A percentile compares a stretch with the other conserved stretches of the same genome.
These are phyloP conservation scores for Sicus ferrugineus DNA, from an alignment of 2,888 invertebrate genomes.

Conservation along the genomic window DNA sequence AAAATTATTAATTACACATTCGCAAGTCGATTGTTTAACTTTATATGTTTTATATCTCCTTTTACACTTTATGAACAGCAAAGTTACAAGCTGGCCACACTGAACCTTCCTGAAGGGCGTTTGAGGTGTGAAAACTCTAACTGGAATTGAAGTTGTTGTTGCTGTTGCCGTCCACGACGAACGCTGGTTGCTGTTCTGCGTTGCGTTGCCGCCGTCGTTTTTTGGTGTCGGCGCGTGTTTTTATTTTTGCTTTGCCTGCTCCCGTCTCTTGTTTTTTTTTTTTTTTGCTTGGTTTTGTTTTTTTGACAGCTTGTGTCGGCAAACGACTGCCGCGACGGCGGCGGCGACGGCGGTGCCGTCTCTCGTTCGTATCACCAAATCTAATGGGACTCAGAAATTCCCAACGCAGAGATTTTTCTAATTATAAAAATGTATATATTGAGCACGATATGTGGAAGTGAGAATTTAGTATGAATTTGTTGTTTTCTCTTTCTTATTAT, in stretches of 20 bases:
- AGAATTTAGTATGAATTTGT: neutral
- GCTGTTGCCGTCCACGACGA: neutral
- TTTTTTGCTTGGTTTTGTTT: conserved; percentile 11
- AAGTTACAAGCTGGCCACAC: neutral
- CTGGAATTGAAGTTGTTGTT: conserved; percentile 32
- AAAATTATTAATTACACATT: no score
- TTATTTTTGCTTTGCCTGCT: no score
- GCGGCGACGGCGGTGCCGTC: conserved; percentile 6
- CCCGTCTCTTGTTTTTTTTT: conserved; percentile 9
- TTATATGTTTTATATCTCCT: neutral
- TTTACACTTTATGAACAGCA: neutral
- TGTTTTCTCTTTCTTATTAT: neutral
- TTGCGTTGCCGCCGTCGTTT: conserved; percentile 28
- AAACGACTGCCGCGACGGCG: neutral
- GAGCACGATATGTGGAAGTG: neutral
- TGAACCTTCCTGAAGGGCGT: conserved; percentile 17
- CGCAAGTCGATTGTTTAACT: neutral
- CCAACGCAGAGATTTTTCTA: conserved; percentile 46
- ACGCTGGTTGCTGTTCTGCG: conserved; percentile 13
- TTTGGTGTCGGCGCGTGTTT: conserved; percentile 42
- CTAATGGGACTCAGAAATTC: conserved; percentile 34
- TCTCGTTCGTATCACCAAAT: conserved; percentile 3
- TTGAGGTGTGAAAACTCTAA: conserved; percentile 43
- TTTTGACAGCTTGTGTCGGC: neutral
- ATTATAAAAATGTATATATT: conserved; percentile 36